Base-by-base conservation (phyloP, 2,888 invertebrate species). In the Myathropa florea region DNA sequence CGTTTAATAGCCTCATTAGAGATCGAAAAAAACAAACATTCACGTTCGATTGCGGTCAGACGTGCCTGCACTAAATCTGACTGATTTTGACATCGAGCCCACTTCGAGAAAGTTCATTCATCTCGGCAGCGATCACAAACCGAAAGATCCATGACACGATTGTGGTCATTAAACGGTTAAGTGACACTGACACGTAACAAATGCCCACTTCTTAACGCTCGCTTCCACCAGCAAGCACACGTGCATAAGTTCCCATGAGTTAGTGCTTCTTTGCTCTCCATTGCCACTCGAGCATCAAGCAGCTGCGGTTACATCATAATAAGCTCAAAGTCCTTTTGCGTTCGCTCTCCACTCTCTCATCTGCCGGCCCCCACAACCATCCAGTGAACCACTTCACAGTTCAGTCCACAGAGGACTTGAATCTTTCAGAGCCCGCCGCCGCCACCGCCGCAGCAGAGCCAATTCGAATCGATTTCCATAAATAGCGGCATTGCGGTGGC, bases 401-500 rank as follows among this genome's bases (percentile, higher is more conserved):
- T 68, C 33, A 77, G 12, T 36, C 14, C 36, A 63, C 61, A 61
- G 76, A 61, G 30, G 61, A 63, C 36, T 33, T 61, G 21, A 68
- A 70, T 68, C 68, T 70, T 61, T 59, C 33, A 60, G 63, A 77
- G 21, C 26, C 12, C n/a, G 24, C 7, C 2, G 59, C 18, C 18
- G 14, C 18, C 39, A 18, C 39, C 18, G 4, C 46, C 46, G 6
- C 7, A 18, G 1, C 18, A 46, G 18, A 46, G 1, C 18, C 67
- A 67, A 60, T 76, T 77, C 14, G 70, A 63, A 36, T 26, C 23
- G 46, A 79, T 72, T 72, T 79, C 79, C 65, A 60, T 72, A 79
- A 65, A 79, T 30, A 60, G 60, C 36, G 39, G 59, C 60, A 46
- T 59, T 26, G 57, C 36, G 36, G 57, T 36, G 36, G 33, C 36